Percentiles rank a stretch among this genome's conserved stretches.
Conservation (phyloP, 2,113 vertebrate genomes). For the Ceyx cyanopectus region DNA sequence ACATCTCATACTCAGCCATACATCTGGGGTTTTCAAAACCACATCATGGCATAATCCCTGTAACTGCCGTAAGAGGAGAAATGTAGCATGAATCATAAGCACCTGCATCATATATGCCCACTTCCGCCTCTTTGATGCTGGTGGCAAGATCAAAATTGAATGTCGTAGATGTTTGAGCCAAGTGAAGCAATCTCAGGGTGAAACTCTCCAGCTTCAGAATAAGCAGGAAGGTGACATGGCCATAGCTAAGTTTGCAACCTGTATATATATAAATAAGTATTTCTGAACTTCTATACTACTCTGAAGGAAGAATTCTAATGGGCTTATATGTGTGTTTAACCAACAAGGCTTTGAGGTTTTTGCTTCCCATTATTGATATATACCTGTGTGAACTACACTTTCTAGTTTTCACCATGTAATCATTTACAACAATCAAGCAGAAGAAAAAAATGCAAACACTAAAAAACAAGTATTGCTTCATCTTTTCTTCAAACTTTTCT, state of each 20-base stretch:
- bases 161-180: background rate
- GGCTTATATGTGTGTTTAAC: background rate
- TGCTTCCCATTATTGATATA: background rate
- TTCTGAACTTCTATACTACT: background rate
- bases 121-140: background rate
- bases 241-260: background rate
- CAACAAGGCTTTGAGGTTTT: background rate
- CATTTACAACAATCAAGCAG: background rate
- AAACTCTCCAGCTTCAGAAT: background rate
- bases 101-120: background rate
- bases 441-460: background rate
- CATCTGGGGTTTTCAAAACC: constrained; percentile 11
- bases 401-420: background rate
- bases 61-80: background rate
- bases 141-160: background rate
- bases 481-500: background rate
- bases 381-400: background rate
- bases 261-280: background rate
- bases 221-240: background rate
- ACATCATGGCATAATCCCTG: background rate
- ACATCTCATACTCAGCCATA: constrained; percentile 25
- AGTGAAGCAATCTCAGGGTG: background rate
- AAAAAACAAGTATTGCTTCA: background rate
- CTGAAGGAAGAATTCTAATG: background rate
- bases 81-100: accelerated